Evolutionary conservation across 2,888 invertebrate species (phyloP).

Genomic region (Pharmacophagus antenor): DNA sequence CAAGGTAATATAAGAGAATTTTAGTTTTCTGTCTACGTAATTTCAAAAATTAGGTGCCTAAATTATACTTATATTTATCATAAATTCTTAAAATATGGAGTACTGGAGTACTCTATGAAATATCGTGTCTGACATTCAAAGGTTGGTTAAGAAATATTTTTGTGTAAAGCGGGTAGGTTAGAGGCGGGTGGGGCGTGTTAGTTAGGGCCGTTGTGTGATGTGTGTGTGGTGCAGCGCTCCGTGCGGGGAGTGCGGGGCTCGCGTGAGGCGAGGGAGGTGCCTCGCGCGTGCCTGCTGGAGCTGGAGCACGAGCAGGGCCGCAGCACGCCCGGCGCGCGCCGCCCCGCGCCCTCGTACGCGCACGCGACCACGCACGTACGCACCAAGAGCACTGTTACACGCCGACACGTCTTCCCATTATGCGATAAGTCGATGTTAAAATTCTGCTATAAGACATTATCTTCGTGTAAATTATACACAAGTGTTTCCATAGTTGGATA

Average conservation of each 20-base stretch:
- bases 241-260: constrained; percentile 35
- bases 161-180: neutral
- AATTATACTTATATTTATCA: no score
- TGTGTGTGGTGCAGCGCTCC: constrained; percentile 35
- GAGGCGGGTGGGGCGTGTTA: constrained; percentile 3
- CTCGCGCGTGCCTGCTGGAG: constrained; percentile 73
- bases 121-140: neutral
- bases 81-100: no score
- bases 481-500: no score
- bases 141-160: neutral
- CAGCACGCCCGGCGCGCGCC: constrained; percentile 72
- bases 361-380: constrained; percentile 40
- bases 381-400: constrained; percentile 36
- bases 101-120: no score
- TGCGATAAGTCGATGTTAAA: constrained; percentile 5
- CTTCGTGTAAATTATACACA: no score
- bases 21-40: no score
- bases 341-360: constrained; percentile 46
- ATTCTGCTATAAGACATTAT: no score
- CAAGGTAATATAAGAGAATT: neutral
- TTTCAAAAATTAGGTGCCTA: no score
- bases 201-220: constrained; percentile 26
- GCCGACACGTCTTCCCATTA: constrained; percentile 9
- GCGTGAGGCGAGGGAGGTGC: constrained; percentile 45
- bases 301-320: constrained; percentile 75